phyloP scores from a whole-genome alignment of 2,888 invertebrate species.

The Cataglyphis rosenhaueri region DNA sequence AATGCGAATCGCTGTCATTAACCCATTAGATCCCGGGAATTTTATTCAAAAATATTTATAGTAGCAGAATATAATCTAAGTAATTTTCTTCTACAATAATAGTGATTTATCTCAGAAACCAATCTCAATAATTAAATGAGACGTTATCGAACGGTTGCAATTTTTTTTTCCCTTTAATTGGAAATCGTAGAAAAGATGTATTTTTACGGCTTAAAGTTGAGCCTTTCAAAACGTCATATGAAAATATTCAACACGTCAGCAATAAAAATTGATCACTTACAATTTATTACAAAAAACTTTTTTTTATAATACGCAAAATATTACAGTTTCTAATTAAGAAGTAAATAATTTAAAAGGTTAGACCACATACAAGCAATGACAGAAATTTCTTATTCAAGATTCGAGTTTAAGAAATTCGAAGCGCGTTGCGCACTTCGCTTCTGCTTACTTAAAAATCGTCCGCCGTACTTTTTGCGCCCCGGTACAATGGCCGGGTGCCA shows the following conservation, averaged over 20 bases:
- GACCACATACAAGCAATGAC: neutral
- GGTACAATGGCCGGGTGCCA: constrained; percentile 13
- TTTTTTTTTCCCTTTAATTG: constrained; percentile 4
- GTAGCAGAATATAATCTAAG: constrained; percentile 18
- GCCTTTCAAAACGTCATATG: neutral
- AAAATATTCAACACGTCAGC: neutral
- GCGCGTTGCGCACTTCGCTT: neutral
- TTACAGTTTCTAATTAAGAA: neutral
- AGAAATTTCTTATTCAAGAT: neutral
- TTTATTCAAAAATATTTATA: constrained; percentile 38
- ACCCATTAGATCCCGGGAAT: constrained; percentile 25
- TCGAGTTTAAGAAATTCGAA: neutral
- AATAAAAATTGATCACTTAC: neutral
- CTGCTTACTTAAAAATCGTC: neutral
- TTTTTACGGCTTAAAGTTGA: neutral
- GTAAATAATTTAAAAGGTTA: neutral
- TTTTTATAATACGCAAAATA: no score
- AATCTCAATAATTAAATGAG: constrained; percentile 18
- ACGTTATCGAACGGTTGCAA: neutral
- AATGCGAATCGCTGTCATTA: constrained; percentile 30
- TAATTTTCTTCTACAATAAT: constrained; percentile 2
- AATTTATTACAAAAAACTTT: neutral
- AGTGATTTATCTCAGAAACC: constrained; percentile 24
- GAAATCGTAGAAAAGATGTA: neutral
- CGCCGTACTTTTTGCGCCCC: constrained; percentile 1